These are phyloP conservation scores for Neopipo cinnamomea DNA, from an alignment of 2,113 vertebrate species.

Conservation along the genomic window DNA sequence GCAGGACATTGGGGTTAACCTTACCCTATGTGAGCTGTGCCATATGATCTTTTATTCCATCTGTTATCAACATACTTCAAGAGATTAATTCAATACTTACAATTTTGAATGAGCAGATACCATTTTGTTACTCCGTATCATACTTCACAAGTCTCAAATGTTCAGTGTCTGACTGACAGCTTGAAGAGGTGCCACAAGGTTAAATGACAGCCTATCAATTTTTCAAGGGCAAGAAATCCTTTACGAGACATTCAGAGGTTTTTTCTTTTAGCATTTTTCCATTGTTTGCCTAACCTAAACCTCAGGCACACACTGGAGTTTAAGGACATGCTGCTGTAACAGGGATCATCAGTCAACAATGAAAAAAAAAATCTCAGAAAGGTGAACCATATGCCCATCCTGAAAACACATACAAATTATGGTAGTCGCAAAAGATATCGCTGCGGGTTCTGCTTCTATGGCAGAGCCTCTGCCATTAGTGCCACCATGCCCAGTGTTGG, in stretches of 20 bases:
- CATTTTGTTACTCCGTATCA: constrained; percentile 49
- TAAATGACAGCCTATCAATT: constrained; percentile 58
- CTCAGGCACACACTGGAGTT: neutral
- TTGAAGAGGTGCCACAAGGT: constrained; percentile 48
- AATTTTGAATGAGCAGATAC: constrained; percentile 69
- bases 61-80: constrained; percentile 75
- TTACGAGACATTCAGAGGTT: neutral
- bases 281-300: constrained; percentile 27
- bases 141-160: constrained; percentile 51
- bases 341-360: neutral
- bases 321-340: constrained; percentile 26
- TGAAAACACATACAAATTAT: constrained; percentile 9
- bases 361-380: neutral
- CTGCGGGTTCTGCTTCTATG: neutral
- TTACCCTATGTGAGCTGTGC: constrained; percentile 66
- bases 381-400: neutral
- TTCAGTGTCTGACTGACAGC: constrained; percentile 49
- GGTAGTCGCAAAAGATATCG: neutral
- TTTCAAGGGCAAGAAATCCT: constrained; percentile 68
- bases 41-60: constrained; percentile 73
- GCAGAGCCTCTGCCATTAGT: neutral
- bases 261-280: constrained; percentile 27
- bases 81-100: constrained; percentile 69
- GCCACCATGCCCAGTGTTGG: neutral
- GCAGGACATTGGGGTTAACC: constrained; percentile 71